Evolutionary conservation across 2,113 vertebrate species (phyloP).

Genomic region (Hyperopisus bebe): DNA sequence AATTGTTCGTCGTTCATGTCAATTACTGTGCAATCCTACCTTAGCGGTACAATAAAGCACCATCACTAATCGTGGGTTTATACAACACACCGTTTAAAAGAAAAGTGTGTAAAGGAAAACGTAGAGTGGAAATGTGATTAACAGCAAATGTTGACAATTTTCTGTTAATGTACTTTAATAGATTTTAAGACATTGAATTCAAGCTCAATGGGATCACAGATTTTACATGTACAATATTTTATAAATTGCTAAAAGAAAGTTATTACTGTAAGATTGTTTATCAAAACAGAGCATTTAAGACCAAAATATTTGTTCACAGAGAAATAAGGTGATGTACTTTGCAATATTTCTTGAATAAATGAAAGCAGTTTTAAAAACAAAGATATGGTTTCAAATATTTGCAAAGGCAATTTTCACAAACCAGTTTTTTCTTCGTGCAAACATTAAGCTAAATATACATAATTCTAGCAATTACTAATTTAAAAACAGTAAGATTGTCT

Average conservation of each 20-base stretch:
- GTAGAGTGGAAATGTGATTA: neutral
- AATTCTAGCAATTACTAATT: constrained; percentile 24
- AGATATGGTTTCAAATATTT: constrained; percentile 21
- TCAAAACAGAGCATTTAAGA: constrained; percentile 26
- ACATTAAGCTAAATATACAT: constrained; percentile 29
- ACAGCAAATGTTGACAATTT: neutral
- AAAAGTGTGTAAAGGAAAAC: neutral
- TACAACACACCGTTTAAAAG: neutral
- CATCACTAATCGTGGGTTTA: neutral
- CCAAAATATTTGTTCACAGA: constrained; percentile 44
- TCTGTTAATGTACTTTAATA: constrained; percentile 45
- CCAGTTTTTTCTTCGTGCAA: constrained; percentile 29
- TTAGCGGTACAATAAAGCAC: neutral
- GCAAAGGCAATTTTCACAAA: constrained; percentile 22
- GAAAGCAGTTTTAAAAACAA: constrained; percentile 16
- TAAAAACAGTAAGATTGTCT: constrained; percentile 24
- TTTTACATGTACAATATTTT: constrained; percentile 68
- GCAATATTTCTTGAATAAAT: constrained; percentile 9
- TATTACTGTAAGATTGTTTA: constrained; percentile 14
- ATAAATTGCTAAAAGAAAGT: constrained; percentile 53
- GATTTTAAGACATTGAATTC: constrained; percentile 77
- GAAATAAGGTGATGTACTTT: constrained; percentile 9
- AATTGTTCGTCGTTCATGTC: neutral
- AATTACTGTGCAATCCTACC: neutral
- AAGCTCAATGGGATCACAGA: constrained; percentile 78